Evolutionary conservation across 2,888 invertebrate genomes (phyloP).

Genomic region (Philhelius pedissequus): DNA sequence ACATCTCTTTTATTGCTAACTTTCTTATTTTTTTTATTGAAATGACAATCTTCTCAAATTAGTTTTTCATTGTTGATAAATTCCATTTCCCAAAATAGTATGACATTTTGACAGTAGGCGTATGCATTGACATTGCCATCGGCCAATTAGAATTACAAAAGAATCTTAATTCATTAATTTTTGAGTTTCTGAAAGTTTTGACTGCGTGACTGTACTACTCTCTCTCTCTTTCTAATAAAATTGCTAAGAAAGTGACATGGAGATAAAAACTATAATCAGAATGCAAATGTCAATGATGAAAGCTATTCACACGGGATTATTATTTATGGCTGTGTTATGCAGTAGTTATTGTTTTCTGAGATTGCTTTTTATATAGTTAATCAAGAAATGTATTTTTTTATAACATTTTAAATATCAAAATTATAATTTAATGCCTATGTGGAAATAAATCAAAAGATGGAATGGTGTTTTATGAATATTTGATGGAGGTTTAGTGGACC

Average conservation of each 20-base stretch:
- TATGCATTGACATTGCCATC: neutral
- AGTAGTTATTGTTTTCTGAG: neutral
- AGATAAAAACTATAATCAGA: constrained; percentile 37
- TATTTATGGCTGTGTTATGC: constrained; percentile 28
- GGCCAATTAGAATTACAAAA: constrained; percentile 52
- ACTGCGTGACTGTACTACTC: neutral
- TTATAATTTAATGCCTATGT: constrained; percentile 30
- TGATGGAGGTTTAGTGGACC: constrained; percentile 10
- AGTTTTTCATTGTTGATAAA: constrained; percentile 21
- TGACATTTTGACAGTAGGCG: neutral
- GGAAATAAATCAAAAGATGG: constrained; percentile 57
- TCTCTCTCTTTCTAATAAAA: neutral
- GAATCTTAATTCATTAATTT: constrained; percentile 62
- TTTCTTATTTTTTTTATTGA: neutral
- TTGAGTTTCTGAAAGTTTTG: neutral
- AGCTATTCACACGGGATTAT: constrained; percentile 41
- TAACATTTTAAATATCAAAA: constrained; percentile 1
- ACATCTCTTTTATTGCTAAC: neutral
- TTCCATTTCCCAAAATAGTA: neutral
- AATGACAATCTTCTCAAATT: neutral
- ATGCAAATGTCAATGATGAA: constrained; percentile 44
- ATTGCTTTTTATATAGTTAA: neutral
- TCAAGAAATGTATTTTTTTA: neutral
- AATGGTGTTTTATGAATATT: constrained; percentile 38
- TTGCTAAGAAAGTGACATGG: constrained; percentile 40